These are phyloP conservation scores for Diadromus collaris DNA, from an alignment of 2,888 invertebrate species.

Conservation along the genomic window DNA sequence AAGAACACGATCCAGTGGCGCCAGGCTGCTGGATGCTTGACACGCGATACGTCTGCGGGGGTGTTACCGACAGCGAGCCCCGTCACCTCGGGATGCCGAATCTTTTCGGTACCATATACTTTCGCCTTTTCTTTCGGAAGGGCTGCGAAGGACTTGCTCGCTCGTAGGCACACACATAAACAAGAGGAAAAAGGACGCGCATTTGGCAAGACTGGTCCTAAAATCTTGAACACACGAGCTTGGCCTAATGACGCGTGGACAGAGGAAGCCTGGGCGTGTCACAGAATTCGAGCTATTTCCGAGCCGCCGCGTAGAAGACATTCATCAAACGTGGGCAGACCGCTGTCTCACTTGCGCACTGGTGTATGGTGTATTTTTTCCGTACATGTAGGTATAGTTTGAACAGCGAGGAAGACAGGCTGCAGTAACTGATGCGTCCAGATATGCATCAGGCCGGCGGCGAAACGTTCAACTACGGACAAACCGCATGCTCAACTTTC, in stretches of 20 bases:
- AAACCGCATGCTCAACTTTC: conserved; percentile 30
- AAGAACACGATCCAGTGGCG: conserved; percentile 76
- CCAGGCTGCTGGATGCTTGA: conserved; percentile 74
- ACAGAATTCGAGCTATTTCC: conserved; percentile 75
- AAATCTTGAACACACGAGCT: conserved; percentile 28
- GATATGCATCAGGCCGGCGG: conserved; percentile 2
- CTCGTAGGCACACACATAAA: not conserved
- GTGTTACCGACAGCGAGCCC: conserved; percentile 67
- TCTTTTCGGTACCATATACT: conserved; percentile 33
- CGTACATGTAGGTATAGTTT: not conserved
- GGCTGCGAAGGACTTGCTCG: conserved; percentile 26
- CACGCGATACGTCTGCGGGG: conserved; percentile 77
- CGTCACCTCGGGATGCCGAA: conserved; percentile 51
- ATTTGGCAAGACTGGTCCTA: conserved; percentile 26
- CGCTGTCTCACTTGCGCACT: conserved; percentile 11
- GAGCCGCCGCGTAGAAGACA: conserved; percentile 63
- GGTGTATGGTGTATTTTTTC: not conserved
- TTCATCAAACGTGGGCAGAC: conserved; percentile 68
- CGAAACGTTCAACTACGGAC: conserved; percentile 4
- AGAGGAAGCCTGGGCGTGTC: conserved; percentile 70
- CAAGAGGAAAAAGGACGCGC: conserved; percentile 9
- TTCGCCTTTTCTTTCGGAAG: conserved; percentile 32
- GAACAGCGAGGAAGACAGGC: conserved; percentile 4
- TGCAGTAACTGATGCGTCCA: conserved; percentile 1
- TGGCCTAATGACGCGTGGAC: conserved; percentile 71